These are phyloP conservation scores for Ispidina picta DNA, from an alignment of 2,797 vertebrate species.

Conservation along the genomic window DNA sequence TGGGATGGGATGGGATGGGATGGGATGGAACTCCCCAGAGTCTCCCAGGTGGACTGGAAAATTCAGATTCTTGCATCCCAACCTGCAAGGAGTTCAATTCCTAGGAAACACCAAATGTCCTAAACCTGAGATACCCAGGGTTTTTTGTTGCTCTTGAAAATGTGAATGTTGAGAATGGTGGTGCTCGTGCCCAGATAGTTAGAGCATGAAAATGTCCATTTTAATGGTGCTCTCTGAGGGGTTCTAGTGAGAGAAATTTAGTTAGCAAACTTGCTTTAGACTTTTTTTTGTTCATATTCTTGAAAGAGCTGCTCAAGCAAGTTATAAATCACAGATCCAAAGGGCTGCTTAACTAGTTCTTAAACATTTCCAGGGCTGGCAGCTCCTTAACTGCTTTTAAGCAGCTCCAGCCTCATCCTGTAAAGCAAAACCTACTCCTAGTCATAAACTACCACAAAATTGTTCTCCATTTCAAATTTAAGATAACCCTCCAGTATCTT, in stretches of 20 bases:
- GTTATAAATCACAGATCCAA: not conserved
- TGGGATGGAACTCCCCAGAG: not conserved
- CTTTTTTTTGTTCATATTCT: not conserved
- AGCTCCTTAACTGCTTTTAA: not conserved
- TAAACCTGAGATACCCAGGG: not conserved
- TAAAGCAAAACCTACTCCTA: not conserved
- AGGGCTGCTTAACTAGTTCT: not conserved
- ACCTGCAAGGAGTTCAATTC: not conserved
- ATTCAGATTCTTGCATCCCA: not conserved
- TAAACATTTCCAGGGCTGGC: not conserved
- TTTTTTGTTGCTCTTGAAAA: not conserved
- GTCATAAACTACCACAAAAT: not conserved
- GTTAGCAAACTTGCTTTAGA: not conserved
- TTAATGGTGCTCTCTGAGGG: not conserved
- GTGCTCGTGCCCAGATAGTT: not conserved
- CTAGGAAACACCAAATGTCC: not conserved
- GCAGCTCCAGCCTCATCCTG: not conserved
- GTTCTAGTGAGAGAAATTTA: not conserved
- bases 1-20: not conserved
- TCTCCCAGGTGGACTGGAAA: not conserved
- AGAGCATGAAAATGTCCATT: not conserved
- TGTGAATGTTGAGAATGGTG: not conserved
- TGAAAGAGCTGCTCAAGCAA: not conserved
- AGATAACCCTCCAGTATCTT: not conserved
- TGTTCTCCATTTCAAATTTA: not conserved